Conservation (phyloP, 2,113 vertebrate genomes). For the Microtus montanus region DNA sequence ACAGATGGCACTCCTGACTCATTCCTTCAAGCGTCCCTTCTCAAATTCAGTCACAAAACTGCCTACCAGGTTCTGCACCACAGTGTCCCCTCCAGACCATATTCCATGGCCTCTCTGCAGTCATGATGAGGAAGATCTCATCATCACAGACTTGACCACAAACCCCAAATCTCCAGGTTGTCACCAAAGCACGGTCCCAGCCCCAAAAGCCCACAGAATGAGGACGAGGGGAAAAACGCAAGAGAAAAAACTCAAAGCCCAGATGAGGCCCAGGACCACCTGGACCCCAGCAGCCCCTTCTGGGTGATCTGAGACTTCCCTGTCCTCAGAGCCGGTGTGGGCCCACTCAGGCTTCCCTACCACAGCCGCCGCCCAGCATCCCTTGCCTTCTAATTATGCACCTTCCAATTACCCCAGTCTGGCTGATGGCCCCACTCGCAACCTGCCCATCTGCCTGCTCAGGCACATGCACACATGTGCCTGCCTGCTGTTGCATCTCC, state of each 20-base stretch:
- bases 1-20: not conserved
- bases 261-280: not conserved
- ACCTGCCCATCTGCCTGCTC: constrained; percentile 29
- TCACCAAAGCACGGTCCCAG: not conserved
- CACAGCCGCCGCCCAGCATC: constrained; percentile 1
- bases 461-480: not conserved
- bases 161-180: not conserved
- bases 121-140: not conserved
- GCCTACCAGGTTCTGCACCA: constrained; percentile 14
- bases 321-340: not conserved
- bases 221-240: not conserved
- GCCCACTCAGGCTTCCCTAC: constrained; percentile 35
- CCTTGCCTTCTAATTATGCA: constrained; percentile 66
- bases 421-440: not conserved
- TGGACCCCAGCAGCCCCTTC: not conserved
- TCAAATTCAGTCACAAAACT: not conserved
- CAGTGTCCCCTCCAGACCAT: not conserved
- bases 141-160: not conserved
- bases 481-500: not conserved
- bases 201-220: not conserved
- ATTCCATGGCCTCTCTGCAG: not conserved
- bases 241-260: not conserved
- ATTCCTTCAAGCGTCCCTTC: not conserved
- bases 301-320: not conserved
- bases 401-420: constrained; percentile 75